A percentile compares a stretch with the other conserved stretches of the same genome.
Evolutionary conservation across 2,888 invertebrate species (phyloP).

Genomic region (Gandaritis pyraliata): DNA sequence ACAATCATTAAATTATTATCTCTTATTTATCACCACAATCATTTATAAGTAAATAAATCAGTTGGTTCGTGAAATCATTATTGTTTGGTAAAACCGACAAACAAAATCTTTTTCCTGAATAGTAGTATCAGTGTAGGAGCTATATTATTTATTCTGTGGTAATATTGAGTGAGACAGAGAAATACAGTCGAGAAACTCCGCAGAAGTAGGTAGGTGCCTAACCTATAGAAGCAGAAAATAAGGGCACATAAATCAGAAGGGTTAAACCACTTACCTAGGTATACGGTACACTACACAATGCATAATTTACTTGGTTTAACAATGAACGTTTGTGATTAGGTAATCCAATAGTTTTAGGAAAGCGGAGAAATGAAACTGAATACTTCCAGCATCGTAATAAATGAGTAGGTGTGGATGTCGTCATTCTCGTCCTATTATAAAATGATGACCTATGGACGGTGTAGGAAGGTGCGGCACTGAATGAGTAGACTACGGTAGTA

Average conservation of each 20-base stretch:
- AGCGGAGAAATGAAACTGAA: slow-evolving; percentile 26
- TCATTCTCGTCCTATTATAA: slow-evolving; percentile 6
- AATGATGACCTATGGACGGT: slow-evolving; percentile 11
- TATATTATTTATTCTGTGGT: no score
- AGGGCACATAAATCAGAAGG: slow-evolving; percentile 54
- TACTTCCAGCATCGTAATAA: slow-evolving; percentile 6
- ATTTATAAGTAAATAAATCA: no score
- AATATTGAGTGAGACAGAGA: not conserved
- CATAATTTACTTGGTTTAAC: slow-evolving; percentile 46
- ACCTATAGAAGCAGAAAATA: slow-evolving; percentile 22
- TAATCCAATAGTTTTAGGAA: slow-evolving; percentile 28
- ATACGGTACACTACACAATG: slow-evolving; percentile 41
- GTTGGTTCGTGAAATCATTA: no score
- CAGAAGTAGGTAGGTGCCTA: slow-evolving; percentile 23
- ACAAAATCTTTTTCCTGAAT: no score
- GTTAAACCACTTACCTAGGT: slow-evolving; percentile 42
- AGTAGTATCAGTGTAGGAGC: no score
- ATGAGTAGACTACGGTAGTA: not conserved
- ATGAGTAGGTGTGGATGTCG: slow-evolving; percentile 12
- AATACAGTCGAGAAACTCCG: slow-evolving; percentile 38
- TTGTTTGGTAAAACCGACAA: no score
- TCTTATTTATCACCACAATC: no score
- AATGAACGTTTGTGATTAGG: slow-evolving; percentile 30
- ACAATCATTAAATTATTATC: no score
- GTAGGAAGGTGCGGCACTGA: slow-evolving; percentile 2